Evolutionary conservation across 2,797 vertebrate species (phyloP), one percentile per base, ranked within the genome.

Genomic region (Sebastes kiyomatsui): DNA sequence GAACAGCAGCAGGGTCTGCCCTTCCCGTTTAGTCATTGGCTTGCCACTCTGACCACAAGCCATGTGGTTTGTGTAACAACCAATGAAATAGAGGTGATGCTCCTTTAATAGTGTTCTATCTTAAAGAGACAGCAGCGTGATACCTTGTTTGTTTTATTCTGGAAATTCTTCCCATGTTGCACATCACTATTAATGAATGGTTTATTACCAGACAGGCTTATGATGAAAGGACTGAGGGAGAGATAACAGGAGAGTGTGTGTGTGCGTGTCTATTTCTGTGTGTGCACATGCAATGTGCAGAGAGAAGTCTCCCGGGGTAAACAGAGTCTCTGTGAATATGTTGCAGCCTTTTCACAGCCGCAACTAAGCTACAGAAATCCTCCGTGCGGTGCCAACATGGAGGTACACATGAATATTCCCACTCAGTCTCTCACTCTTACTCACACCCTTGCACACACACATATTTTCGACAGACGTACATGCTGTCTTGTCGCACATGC

Each of bases 1-100:
- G 93, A 95, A 90, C 94, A 90, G 93, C 91, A 96, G 95, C 93
- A 96, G 92, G 94, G 87, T 94, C 95, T 96, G 93, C 92, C 95
- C 89, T 93, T 94, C 82, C 88, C 85, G 91, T 91, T 90, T 84
- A 90, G 76, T 90, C 86, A 96, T 96, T 96, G 96, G 96, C 79
- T 95, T 73, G 52, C 81, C 78, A 42, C 88, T 93, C 89, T 92
- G 93, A 93, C 95, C 93, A 94, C 90, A 89, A 94, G 90, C 90
- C 95, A 96, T 94, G 95, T 94, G 92, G 92, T 94, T 83, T 76
- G 72, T 76, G 73, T 33, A 77, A 28, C 82, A 82, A 76, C 96
- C 95, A 96, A 96, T 96, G 86, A 89, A 82, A 93, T 75, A 54
- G 75, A 83, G 27, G 84, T 74, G 82, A 81, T 79, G 83, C 88